Percentiles rank a stretch among this genome's conserved stretches.
phyloP scores from a whole-genome alignment of 2,797 vertebrate species.

The Acanthis flammea region DNA sequence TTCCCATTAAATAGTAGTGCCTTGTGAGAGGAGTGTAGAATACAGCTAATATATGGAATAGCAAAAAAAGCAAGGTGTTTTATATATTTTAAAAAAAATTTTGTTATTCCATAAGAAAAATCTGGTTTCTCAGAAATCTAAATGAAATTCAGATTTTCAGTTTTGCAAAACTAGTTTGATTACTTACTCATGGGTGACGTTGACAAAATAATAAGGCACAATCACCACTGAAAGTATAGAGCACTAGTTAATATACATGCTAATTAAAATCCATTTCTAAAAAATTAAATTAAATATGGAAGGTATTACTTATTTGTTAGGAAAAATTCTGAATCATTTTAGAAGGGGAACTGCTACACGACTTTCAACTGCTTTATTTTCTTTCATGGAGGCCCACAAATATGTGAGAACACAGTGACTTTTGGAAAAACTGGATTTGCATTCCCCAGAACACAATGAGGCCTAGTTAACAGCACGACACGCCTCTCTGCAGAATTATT shows the following conservation, averaged over 20 bases:
- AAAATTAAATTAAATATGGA: neutral
- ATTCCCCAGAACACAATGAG: neutral
- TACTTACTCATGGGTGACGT: neutral
- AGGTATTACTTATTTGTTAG: neutral
- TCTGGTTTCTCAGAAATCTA: neutral
- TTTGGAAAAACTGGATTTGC: conserved; percentile 16
- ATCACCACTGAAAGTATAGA: neutral
- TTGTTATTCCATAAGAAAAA: neutral
- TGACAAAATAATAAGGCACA: neutral
- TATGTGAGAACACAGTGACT: neutral
- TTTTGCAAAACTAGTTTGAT: neutral
- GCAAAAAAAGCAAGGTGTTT: neutral
- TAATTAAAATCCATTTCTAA: neutral
- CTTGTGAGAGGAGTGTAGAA: neutral
- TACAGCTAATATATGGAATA: neutral
- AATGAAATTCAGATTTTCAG: neutral
- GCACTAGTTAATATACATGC: neutral
- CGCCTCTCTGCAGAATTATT: neutral
- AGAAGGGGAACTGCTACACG: neutral
- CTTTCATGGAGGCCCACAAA: neutral
- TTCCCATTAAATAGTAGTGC: neutral
- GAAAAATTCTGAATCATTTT: neutral
- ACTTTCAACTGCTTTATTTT: neutral
- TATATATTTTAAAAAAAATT: neutral
- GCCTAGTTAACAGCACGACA: neutral